Percentiles rank a stretch among this genome's conserved stretches.
phyloP scores from a whole-genome alignment of 2,113 vertebrate species.

The Condylura cristata region DNA sequence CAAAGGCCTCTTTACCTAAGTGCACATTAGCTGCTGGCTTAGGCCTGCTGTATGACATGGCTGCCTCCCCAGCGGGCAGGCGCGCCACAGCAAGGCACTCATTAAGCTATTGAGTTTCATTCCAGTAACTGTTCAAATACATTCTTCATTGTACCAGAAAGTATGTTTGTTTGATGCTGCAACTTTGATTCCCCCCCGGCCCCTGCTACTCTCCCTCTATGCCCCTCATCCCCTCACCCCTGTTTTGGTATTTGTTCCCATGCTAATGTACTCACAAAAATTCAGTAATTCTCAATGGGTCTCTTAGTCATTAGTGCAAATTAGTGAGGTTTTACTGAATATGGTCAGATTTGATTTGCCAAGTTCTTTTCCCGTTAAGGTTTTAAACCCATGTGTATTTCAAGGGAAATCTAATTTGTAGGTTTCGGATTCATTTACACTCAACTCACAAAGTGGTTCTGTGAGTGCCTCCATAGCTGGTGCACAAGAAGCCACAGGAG shows the following conservation, averaged over 20 bases:
- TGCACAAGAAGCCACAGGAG: constrained; percentile 79
- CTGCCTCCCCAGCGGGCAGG: constrained; percentile 60
- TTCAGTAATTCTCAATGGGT: constrained; percentile 82
- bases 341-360: constrained; percentile 82
- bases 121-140: constrained; percentile 80
- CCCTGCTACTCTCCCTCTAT: not conserved
- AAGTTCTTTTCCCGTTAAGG: constrained; percentile 82
- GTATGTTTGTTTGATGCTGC: constrained; percentile 78
- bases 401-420: constrained; percentile 85
- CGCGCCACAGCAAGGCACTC: constrained; percentile 68
- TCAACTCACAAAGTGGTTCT: constrained; percentile 83
- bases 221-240: not conserved
- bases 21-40: constrained; percentile 76
- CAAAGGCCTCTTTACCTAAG: constrained; percentile 72
- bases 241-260: constrained; percentile 72
- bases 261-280: constrained; percentile 75
- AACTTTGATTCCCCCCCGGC: constrained; percentile 58
- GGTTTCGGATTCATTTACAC: constrained; percentile 84
- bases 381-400: constrained; percentile 84
- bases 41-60: constrained; percentile 52
- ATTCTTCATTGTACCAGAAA: constrained; percentile 81
- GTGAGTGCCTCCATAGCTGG: constrained; percentile 72
- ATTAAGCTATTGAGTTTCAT: constrained; percentile 82
- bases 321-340: constrained; percentile 83
- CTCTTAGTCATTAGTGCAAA: constrained; percentile 82